Conservation (phyloP, 2,113 vertebrate genomes). For the Urocynchramus pylzowi region DNA sequence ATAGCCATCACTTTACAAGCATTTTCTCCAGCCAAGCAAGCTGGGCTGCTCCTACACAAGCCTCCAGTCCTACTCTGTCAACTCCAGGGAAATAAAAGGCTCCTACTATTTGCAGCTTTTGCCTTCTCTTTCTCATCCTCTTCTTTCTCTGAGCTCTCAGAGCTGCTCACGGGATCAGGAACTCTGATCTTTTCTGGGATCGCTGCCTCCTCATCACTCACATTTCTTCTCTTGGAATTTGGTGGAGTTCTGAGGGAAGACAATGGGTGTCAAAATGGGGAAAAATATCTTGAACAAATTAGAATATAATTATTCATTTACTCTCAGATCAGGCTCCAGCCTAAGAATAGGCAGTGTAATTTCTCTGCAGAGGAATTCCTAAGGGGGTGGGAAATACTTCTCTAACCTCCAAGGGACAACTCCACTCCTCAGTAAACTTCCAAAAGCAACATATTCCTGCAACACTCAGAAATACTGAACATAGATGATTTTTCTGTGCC, state of each 20-base stretch:
- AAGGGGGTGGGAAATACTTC: not conserved
- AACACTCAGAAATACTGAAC: not conserved
- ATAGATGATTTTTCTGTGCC: not conserved
- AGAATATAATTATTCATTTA: not conserved
- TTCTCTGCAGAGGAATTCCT: not conserved
- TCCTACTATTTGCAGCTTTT: conserved; percentile 60
- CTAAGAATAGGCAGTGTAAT: not conserved
- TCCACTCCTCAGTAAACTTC: not conserved
- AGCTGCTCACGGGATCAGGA: conserved; percentile 74
- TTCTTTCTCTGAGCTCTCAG: conserved; percentile 78
- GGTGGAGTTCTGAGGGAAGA: conserved; percentile 64
- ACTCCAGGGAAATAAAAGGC: not conserved
- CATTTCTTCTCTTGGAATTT: conserved; percentile 61
- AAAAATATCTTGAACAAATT: not conserved
- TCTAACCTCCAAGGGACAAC: not conserved
- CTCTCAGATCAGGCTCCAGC: not conserved
- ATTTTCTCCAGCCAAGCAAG: not conserved
- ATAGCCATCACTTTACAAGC: not conserved
- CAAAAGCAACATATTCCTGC: not conserved
- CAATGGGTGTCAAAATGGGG: not conserved
- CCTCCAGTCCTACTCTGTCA: not conserved
- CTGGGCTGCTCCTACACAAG: not conserved
- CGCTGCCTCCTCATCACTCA: conserved; percentile 29
- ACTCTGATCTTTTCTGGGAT: conserved; percentile 67
- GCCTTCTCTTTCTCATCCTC: conserved; percentile 67